Evolutionary conservation across 2,888 invertebrate genomes (phyloP), one percentile per base, ranked within the genome.

Genomic region (Unio delphinus): DNA sequence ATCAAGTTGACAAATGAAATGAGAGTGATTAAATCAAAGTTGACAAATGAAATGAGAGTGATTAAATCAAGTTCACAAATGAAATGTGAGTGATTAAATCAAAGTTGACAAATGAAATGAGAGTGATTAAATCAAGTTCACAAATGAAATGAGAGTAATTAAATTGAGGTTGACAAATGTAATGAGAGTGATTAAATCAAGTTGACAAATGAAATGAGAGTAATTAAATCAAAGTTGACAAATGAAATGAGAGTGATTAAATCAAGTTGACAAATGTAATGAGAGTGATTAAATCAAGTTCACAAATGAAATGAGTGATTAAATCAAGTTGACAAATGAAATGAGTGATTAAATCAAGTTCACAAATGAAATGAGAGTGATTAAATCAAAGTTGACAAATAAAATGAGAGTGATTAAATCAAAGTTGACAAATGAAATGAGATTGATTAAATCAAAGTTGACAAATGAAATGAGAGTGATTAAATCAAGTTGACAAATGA

Each of bases 31-130:
- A 28, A 28, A 28, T 7, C 0, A n/a, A 15, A 55, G 56, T 1
- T 45, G 20, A 45, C 45, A 28, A 26, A 28, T 28, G 28, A 1
- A 28, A 28, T 28, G 28, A 28, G 28, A 28, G 28, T 28, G 28
- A 28, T 28, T n/a, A 18, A 63, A n/a, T 7, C 6, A 63, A 45
- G 20, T 7, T 3, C 0, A 23, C 5, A 54, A 60, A 66, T 65
- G 6, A 4, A 20, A 65, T 4, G 2, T 2, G 28, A 28, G 28
- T 28, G 4, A 28, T 4, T 28, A 28, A 28, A 28, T 4, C 28
- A n/a, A 63, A 20, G 17, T 54, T 8, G 45, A 63, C 30, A 68
- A 23, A n/a, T 63, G 7, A 34, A 68, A 34, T 34, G n/a, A 18
- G 23, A 23, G 23, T 61, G n/a, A 20, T 23, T 59, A 30, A 57